Base-by-base conservation (phyloP, 2,888 invertebrate genomes). In the Aradus depressus region DNA sequence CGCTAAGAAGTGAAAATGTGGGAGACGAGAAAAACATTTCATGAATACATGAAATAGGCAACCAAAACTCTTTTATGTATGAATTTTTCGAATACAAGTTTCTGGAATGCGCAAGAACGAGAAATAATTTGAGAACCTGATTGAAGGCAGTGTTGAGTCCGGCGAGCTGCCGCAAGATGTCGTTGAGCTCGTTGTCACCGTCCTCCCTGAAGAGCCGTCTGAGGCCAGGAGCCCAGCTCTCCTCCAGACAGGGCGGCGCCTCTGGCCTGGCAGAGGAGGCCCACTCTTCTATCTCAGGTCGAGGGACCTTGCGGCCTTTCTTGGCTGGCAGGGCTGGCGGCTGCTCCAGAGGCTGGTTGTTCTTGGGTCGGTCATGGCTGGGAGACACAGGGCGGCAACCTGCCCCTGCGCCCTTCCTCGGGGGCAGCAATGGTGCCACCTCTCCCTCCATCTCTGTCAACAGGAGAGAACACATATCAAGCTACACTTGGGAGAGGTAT, bases 291-390 rank as follows among this genome's bases (percentile, higher is more conserved):
- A n/a, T n/a, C n/a, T n/a, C n/a, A n/a, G n/a, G n/a, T n/a, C n/a
- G n/a, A n/a, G n/a, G n/a, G n/a, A n/a, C n/a, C 44, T 43, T 49
- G 25, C 26, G 50, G 21, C 53, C 50, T 23, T 34, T 55, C 25
- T 56, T 56, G 8, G 50, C 43, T 23, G 59, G 57, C 23, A 57
- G 44, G 6, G 54, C 53, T 8, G 59, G 57, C 26, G 57, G 56
- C 19, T 44, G 41, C 18, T 52, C 39, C 6, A 59, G 57, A n/a
- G 60, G 62, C 26, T 63, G 55, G 48, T 62, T 63, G 34, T 62
- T 64, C 38, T 56, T 61, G n/a, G 65, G 65, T 25, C 62, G 53
- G 53, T 65, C 64, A 44, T 66, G 64, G 58, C 62, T 63, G 22
- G 65, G 64, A 4, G 64, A 64, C 19, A 44, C 47, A n/a, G 56